Percentiles rank a stretch among this genome's conserved stretches.
phyloP scores from a whole-genome alignment of 2,797 vertebrate genomes.

The Platalea minor region DNA sequence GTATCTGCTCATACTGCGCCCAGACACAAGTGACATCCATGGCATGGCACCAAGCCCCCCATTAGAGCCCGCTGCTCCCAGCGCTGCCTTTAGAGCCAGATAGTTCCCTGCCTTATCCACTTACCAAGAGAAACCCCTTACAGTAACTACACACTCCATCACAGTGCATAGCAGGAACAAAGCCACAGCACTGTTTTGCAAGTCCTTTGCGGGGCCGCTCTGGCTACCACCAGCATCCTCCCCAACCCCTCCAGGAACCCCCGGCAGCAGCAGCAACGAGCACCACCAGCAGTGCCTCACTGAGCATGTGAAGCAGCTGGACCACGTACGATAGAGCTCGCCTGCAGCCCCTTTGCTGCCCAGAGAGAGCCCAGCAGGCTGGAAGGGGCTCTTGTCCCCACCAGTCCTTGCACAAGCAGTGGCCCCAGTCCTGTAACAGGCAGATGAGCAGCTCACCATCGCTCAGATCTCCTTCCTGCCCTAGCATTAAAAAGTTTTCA shows the following conservation, averaged over 20 bases:
- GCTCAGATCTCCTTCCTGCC: not conserved
- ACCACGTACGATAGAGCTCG: rapidly evolving
- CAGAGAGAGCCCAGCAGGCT: not conserved
- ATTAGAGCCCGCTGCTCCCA: not conserved
- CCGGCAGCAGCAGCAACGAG: too few species aligned
- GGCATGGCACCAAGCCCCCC: not conserved
- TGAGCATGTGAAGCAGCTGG: rapidly evolving
- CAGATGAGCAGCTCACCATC: not conserved
- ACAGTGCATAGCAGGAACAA: rapidly evolving
- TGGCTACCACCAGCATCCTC: not conserved
- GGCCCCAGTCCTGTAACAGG: not conserved
- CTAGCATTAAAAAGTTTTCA: not conserved
- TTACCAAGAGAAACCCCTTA: not conserved
- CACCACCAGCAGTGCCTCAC: not conserved
- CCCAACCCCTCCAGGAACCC: not conserved
- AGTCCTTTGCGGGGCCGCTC: not conserved
- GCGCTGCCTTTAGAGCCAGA: not conserved
- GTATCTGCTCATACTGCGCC: not conserved
- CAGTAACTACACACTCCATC: rapidly evolving
- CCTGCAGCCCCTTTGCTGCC: not conserved
- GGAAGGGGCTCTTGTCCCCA: not conserved
- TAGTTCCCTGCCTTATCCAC: not conserved
- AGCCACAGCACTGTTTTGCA: rapidly evolving
- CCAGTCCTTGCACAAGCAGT: not conserved
- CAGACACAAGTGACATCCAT: not conserved